Percentiles rank a stretch among this genome's conserved stretches.
phyloP scores from a whole-genome alignment of 2,797 vertebrate species.

The Coranthus polyacanthus region DNA sequence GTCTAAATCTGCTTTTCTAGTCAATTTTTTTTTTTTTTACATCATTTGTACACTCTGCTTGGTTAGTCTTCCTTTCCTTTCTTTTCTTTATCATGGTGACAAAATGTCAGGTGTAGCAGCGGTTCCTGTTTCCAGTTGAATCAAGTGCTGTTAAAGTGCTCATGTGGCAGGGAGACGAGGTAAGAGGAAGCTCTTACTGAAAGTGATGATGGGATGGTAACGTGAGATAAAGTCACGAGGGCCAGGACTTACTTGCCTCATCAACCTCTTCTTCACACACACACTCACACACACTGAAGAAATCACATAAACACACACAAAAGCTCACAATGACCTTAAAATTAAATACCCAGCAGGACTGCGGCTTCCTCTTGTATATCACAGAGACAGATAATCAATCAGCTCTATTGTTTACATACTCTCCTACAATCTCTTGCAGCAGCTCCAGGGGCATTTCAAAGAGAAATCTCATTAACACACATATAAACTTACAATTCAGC shows the following conservation, averaged over 20 bases:
- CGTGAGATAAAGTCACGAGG: conserved; percentile 72
- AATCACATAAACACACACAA: conserved; percentile 47
- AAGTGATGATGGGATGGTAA: conserved; percentile 82
- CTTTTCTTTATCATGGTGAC: not conserved
- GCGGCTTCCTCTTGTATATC: conserved; percentile 45
- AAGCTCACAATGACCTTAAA: conserved; percentile 64
- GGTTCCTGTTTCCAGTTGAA: conserved; percentile 39
- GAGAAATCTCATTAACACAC: conserved; percentile 44
- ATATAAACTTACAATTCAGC: conserved; percentile 47
- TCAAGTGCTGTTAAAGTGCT: conserved; percentile 53
- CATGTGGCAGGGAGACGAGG: conserved; percentile 52
- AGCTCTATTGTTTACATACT: conserved; percentile 57
- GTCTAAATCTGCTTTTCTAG: conserved; percentile 25
- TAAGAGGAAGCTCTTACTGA: conserved; percentile 69
- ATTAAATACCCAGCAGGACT: conserved; percentile 36
- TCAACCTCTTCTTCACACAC: conserved; percentile 54
- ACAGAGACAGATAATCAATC: conserved; percentile 61
- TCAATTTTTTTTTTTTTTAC: no score
- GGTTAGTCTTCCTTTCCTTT: conserved; percentile 2
- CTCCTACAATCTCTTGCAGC: conserved; percentile 41
- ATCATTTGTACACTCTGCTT: not conserved
- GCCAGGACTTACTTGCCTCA: conserved; percentile 65
- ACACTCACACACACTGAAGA: not conserved
- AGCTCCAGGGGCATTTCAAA: conserved; percentile 41
- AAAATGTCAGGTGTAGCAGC: not conserved